These are phyloP conservation scores for Zaprionus lachaisei DNA, from an alignment of 1,140 invertebrate species.

Conservation along the genomic window DNA sequence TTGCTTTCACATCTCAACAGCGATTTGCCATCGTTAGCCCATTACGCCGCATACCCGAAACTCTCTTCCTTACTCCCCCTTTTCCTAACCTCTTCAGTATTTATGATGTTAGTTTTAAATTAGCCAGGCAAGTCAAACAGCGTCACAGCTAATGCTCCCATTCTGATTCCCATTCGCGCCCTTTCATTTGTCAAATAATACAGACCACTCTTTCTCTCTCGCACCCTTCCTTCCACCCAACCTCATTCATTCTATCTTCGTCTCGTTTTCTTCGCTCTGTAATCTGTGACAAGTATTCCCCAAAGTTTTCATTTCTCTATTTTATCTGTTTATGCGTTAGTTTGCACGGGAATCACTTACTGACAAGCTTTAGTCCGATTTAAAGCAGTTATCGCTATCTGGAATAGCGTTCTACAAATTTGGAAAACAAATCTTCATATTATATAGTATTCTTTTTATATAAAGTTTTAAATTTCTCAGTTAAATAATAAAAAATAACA, in stretches of 20 bases:
- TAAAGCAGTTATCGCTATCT: not conserved
- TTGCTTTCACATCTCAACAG: slow-evolving; percentile 69
- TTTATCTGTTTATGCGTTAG: not conserved
- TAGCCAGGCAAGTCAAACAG: slow-evolving; percentile 76
- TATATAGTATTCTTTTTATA: no score
- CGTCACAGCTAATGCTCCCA: slow-evolving; percentile 68
- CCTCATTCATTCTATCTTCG: not conserved
- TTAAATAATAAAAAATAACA: no score
- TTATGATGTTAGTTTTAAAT: slow-evolving; percentile 82
- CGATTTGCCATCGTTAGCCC: slow-evolving; percentile 54
- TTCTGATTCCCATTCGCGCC: slow-evolving; percentile 34
- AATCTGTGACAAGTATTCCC: slow-evolving; percentile 3
- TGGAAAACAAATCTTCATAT: no score
- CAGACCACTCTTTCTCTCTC: slow-evolving; percentile 12
- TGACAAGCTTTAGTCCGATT: not conserved
- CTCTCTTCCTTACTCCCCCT: not conserved
- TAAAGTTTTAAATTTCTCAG: no score
- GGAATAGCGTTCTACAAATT: no score
- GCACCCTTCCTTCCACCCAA: not conserved
- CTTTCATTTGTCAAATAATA: slow-evolving; percentile 33
- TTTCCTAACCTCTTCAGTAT: slow-evolving; percentile 57
- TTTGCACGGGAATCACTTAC: not conserved
- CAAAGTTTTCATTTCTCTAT: not conserved
- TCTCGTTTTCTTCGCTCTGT: not conserved
- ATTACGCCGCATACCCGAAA: not conserved